Percentiles rank a stretch among this genome's conserved stretches.
Evolutionary conservation across 2,797 vertebrate genomes (phyloP).

Genomic region (Ciconia nigra): DNA sequence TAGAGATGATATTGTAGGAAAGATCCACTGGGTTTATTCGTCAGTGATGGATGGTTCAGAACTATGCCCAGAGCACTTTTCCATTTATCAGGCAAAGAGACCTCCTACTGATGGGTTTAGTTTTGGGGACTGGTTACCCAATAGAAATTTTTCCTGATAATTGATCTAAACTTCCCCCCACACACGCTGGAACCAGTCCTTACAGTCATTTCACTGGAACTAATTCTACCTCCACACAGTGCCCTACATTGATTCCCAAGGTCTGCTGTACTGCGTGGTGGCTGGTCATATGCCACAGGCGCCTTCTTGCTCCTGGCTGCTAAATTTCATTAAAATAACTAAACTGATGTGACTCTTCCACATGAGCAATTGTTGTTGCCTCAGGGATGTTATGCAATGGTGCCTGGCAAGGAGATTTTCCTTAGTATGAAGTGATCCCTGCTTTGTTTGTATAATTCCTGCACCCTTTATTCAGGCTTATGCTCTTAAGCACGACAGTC

Average conservation of each 20-base stretch:
- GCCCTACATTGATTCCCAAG: constrained; percentile 21
- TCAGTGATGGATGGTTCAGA: neutral
- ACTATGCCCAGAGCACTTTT: constrained; percentile 34
- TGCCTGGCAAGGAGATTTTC: constrained; percentile 25
- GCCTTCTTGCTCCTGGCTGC: constrained; percentile 10
- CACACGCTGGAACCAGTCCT: neutral
- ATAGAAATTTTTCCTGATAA: constrained; percentile 29
- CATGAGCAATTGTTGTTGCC: constrained; percentile 34
- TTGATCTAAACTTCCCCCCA: neutral
- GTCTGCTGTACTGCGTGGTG: neutral
- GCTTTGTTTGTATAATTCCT: neutral
- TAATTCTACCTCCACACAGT: constrained; percentile 9
- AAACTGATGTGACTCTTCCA: constrained; percentile 8
- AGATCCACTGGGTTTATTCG: constrained; percentile 7
- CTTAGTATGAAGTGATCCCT: neutral
- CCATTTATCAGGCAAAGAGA: constrained; percentile 18
- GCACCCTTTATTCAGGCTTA: neutral
- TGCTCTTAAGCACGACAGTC: neutral
- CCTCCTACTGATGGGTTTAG: neutral
- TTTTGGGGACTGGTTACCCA: constrained; percentile 23
- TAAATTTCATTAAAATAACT: constrained; percentile 54
- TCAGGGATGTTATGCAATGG: constrained; percentile 21
- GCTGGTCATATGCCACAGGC: neutral
- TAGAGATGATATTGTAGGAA: neutral
- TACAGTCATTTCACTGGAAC: constrained; percentile 1